Base-by-base conservation (phyloP, 2,888 invertebrate species). In the Orthosia incerta region DNA sequence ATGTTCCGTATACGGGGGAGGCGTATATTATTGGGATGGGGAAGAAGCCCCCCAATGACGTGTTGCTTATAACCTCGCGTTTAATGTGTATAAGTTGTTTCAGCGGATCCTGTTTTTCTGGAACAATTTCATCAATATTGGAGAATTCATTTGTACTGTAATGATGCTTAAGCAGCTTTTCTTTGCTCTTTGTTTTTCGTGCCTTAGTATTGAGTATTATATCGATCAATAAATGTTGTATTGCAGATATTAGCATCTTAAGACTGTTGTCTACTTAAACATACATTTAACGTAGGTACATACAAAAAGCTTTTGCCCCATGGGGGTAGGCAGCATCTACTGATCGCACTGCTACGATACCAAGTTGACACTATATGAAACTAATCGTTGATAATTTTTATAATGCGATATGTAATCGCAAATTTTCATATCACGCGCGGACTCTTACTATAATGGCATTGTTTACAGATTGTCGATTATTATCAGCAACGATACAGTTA, bases 11-110 rank as follows among this genome's bases (percentile, higher is more conserved):
- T 76, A 75, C 75, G 79, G 65, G 80, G 70, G 64, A 50, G 76
- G 61, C 66, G 76, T 68, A 65, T 70, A 64, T 69, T 61, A 45
- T 26, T 15, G 57, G 56, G 56, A 39, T 55, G 45, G 67, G 72
- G 67, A 51, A 18, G 56, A 67, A 62, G 56, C 71, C 76, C 57
- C 73, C 74, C 73, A 76, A 78, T 74, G 83, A 79, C 83, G 83
- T 84, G 84, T 83, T 77, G 80, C 84, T 79, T 83, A 78, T 78
- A 82, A 59, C 79, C 79, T 61, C 70, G 31, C 74, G 59, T 81
- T 78, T 84, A 85, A 86, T 83, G 76, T 68, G 69, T 79, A 61
- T 74, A 80, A 79, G 74, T 86, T 82, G 83, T 83, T 81, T 87
- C 85, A 84, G 79, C 80, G 60, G 70, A 77, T 84, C 71, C 67